Percentiles rank a stretch among this genome's conserved stretches.
Evolutionary conservation across 2,888 invertebrate species (phyloP).

Genomic region (Epirrita christyi): DNA sequence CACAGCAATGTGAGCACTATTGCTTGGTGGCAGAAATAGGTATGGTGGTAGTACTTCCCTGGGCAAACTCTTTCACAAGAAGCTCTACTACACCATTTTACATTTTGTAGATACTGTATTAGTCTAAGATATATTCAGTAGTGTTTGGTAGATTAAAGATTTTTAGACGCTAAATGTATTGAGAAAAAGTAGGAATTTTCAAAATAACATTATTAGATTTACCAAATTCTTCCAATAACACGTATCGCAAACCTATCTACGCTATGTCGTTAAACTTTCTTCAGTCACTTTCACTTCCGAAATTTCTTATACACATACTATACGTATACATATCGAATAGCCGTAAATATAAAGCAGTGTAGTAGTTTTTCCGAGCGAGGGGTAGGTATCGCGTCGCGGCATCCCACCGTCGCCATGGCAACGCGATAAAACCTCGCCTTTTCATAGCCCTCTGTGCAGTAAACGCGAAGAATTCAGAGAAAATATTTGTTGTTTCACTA

Average conservation of each 20-base stretch:
- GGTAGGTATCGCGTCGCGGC: slow-evolving; percentile 74
- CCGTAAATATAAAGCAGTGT: slow-evolving; percentile 68
- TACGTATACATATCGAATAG: slow-evolving; percentile 51
- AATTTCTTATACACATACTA: slow-evolving; percentile 40
- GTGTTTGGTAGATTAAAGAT: no score
- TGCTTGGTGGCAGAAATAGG: no score
- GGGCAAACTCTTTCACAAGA: no score
- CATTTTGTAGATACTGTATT: no score
- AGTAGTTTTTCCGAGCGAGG: slow-evolving; percentile 74
- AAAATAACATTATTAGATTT: slow-evolving; percentile 4
- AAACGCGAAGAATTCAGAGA: slow-evolving; percentile 58
- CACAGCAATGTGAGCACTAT: no score
- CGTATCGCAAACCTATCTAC: slow-evolving; percentile 32
- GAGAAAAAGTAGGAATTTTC: no score
- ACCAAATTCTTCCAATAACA: slow-evolving; percentile 37
- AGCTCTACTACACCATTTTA: no score
- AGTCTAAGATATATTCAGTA: no score
- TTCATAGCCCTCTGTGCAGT: slow-evolving; percentile 76
- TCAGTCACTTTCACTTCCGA: slow-evolving; percentile 49
- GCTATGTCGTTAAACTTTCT: slow-evolving; percentile 39
- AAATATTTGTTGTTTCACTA: slow-evolving; percentile 21
- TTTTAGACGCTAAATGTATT: no score
- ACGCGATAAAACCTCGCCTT: slow-evolving; percentile 85
- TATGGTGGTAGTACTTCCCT: no score
- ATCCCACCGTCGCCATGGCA: slow-evolving; percentile 77